Percentiles rank a stretch among this genome's conserved stretches.
Conservation (phyloP, 2,113 vertebrate species). For the Ahaetulla prasina region DNA sequence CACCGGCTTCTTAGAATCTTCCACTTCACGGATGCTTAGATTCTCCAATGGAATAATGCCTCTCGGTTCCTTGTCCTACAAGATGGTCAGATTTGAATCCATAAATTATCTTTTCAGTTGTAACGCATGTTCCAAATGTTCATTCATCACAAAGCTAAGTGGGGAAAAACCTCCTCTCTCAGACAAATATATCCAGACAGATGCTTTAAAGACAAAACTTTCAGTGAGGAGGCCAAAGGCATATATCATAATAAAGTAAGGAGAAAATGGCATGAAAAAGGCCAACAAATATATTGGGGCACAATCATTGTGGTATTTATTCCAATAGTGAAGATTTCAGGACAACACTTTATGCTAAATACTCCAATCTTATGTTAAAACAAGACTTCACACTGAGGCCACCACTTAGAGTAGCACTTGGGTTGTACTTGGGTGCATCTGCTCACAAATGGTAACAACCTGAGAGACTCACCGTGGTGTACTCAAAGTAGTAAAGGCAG, state of each 20-base stretch:
- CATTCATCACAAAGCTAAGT: not conserved
- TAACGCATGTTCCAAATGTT: not conserved
- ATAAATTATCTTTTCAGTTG: not conserved
- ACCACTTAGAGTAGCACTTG: not conserved
- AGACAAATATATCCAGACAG: not conserved
- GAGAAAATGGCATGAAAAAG: not conserved
- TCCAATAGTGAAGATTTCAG: not conserved
- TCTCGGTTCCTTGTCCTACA: constrained; percentile 93
- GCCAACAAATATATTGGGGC: not conserved
- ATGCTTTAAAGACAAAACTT: not conserved
- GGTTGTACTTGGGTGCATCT: too few relatives aligned
- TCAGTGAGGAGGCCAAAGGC: not conserved
- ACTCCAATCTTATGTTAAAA: not conserved
- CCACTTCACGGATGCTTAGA: constrained; percentile 93
- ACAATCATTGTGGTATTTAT: not conserved
- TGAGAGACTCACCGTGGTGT: constrained; percentile 85
- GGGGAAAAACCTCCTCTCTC: not conserved
- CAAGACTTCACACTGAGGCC: not conserved
- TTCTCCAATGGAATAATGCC: constrained; percentile 98
- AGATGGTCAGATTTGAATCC: not conserved
- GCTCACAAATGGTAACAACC: not conserved
- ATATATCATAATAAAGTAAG: not conserved
- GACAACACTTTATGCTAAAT: not conserved
- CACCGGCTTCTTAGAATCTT: constrained; percentile 93
- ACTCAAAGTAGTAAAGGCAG: constrained; percentile 99